Conservation (phyloP, 2,888 invertebrate species). For the Rotaria magnacalcarata region DNA sequence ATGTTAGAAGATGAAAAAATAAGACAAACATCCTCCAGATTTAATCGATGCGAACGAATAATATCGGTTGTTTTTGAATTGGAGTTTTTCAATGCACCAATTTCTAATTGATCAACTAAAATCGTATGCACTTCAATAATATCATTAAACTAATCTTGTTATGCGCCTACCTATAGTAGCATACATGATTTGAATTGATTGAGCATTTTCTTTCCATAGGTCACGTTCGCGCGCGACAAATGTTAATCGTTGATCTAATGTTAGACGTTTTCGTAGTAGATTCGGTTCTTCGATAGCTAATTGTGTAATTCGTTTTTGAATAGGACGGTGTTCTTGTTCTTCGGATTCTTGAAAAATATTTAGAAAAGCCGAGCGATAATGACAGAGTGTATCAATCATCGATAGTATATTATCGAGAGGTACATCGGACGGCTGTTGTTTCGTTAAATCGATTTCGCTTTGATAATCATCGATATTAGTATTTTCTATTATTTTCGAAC, state of each 20-base stretch:
- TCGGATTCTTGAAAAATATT: background rate
- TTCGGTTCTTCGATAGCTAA: background rate
- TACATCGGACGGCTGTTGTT: background rate
- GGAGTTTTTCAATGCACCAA: background rate
- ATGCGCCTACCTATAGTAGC: background rate
- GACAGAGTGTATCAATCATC: background rate
- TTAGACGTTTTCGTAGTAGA: background rate
- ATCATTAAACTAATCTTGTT: background rate
- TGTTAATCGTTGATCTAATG: background rate
- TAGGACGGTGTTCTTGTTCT: background rate
- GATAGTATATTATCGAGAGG: background rate
- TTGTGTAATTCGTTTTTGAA: background rate
- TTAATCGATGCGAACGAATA: background rate
- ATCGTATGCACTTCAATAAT: background rate
- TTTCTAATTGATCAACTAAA: slow-evolving; percentile 11
- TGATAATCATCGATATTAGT: background rate
- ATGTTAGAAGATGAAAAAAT: background rate
- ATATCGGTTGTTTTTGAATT: background rate
- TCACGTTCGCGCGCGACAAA: background rate
- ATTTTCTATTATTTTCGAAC: background rate
- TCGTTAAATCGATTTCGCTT: background rate
- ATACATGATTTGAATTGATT: background rate
- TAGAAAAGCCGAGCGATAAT: background rate
- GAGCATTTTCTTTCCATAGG: background rate
- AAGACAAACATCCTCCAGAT: background rate